Evolutionary conservation across 2,888 invertebrate genomes (phyloP).

Genomic region (Oscheius sp.): DNA sequence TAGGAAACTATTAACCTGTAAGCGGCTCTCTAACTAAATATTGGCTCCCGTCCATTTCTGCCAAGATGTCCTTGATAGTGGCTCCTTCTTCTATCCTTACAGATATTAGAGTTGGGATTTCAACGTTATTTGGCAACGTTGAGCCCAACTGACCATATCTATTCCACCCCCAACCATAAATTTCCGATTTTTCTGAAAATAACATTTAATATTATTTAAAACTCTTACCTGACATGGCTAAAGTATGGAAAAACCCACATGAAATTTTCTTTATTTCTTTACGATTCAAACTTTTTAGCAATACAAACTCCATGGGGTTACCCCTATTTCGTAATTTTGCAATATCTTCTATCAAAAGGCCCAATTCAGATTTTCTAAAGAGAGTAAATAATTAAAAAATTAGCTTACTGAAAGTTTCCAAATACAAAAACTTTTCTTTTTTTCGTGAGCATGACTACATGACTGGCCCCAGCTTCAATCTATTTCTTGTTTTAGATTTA

Average conservation of each 20-base stretch:
- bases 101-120: neutral
- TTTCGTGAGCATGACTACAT: neutral
- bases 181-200: neutral
- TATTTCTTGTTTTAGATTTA: neutral
- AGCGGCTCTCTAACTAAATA: neutral
- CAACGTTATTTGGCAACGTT: neutral
- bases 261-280: neutral
- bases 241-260: neutral
- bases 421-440: neutral
- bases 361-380: conserved; percentile 5
- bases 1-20: neutral
- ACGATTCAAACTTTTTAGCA: neutral
- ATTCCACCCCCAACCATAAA: neutral
- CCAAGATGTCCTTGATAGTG: neutral
- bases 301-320: neutral
- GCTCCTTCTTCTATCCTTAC: neutral
- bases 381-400: neutral
- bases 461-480: neutral
- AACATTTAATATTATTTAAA: neutral
- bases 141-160: neutral
- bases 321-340: neutral
- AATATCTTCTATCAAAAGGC: too few relatives aligned
- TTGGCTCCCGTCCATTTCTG: neutral
- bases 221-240: neutral
- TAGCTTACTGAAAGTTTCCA: neutral